Evolutionary conservation across 2,113 vertebrate species (phyloP), one percentile per base, ranked within the genome.

Genomic region (Chamaea fasciata): DNA sequence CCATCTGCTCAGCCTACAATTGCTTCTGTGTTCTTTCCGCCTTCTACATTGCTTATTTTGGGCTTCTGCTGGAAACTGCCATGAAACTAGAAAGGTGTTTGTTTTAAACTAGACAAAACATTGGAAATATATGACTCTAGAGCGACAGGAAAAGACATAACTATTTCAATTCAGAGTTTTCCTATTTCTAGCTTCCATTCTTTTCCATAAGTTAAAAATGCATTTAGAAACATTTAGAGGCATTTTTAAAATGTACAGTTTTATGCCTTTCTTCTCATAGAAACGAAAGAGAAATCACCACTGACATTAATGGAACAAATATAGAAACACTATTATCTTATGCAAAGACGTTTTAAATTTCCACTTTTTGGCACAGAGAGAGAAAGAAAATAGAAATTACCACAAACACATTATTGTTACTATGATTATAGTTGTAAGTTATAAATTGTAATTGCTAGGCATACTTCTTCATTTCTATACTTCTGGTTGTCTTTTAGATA

Each of bases 91-190:
- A 79, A 95, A 89, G 20, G 31, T 87, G 46, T 89, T 77, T 90
- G 22, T 50, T 94, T 82, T 68, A 81, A 89, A 49, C 41, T 94
- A 95, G 92, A 87, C 78, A 95, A 95, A 97, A 94, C 87, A 97
- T 42, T 82, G 56, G 65, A 94, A 87, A 84, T 75, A 62, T 13
- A 85, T 71, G 22, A 69, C 49, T 83, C 33, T 49, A 42, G 44
- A 89, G 62, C 69, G 74, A 71, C 56, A 76, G 37, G 47, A 90
- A 76, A 67, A 92, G 64, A 89, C 75, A 47, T 59, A 83, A 50
- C 19, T 90, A 26, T 57, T 77, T 80, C 39, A 70, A 55, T 62
- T 69, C 67, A 23, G 39, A 57, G 9, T 55, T 93, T 83, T 92
- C 50, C 21, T 47, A 47, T 83, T 70, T 89, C 64, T 47, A 90